Conservation (phyloP, 2,113 vertebrate species). For the Illadopsis cleaveri region DNA sequence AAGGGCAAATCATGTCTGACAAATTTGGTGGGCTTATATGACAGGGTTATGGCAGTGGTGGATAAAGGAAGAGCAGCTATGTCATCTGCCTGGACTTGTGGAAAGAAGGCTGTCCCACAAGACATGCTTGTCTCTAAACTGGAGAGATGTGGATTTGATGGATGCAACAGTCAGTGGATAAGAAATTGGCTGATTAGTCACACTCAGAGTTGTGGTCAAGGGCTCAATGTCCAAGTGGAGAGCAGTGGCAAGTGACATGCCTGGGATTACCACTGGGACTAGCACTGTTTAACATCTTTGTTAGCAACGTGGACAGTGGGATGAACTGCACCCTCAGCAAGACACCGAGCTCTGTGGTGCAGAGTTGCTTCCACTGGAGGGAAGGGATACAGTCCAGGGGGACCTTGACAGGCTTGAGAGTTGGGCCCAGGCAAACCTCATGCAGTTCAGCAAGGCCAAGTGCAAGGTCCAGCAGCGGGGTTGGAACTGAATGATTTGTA, state of each 20-base stretch:
- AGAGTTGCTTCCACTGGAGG: neutral
- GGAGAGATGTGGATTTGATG: neutral
- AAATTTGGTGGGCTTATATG: neutral
- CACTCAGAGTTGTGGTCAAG: neutral
- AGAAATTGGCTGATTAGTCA: neutral
- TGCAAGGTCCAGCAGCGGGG: neutral
- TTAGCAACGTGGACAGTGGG: rapidly evolving
- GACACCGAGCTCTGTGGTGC: rapidly evolving
- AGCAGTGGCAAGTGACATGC: rapidly evolving
- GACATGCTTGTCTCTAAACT: neutral
- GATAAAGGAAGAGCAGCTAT: neutral
- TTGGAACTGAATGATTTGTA: neutral
- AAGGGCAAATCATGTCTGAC: neutral
- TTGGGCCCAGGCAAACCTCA: neutral
- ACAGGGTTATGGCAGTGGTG: neutral
- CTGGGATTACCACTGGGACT: neutral
- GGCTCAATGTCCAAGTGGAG: neutral
- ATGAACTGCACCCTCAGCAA: neutral
- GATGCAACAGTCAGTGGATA: neutral
- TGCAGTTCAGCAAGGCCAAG: neutral
- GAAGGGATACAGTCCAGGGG: too few relatives aligned
- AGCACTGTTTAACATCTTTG: rapidly evolving
- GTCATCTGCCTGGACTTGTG: neutral
- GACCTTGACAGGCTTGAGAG: neutral
- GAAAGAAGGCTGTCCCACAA: neutral